Conservation (phyloP, 2,797 vertebrate species). For the Pelochelys cantorii region DNA sequence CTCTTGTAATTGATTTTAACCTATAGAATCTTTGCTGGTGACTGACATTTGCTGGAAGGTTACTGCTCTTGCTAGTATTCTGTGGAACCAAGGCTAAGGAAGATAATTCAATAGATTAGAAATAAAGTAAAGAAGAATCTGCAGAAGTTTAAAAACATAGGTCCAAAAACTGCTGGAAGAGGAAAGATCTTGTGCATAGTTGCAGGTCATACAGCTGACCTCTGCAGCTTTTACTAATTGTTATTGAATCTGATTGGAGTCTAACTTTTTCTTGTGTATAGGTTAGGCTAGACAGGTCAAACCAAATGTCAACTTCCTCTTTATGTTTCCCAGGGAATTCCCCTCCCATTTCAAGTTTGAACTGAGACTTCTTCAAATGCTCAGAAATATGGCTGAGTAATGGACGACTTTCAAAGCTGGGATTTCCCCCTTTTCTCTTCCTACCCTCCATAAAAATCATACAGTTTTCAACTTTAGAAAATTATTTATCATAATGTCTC, state of each 20-base stretch:
- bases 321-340: constrained; percentile 50
- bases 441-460: background rate
- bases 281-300: background rate
- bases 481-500: background rate
- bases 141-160: background rate
- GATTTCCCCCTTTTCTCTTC: constrained; percentile 26
- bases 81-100: background rate
- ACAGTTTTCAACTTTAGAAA: background rate
- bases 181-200: background rate
- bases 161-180: background rate
- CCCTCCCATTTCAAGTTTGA: constrained; percentile 40
- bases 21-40: background rate
- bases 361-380: background rate
- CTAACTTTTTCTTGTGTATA: background rate
- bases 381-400: background rate
- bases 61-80: background rate
- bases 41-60: background rate
- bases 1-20: constrained; percentile 20
- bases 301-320: constrained; percentile 66
- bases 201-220: background rate
- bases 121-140: background rate
- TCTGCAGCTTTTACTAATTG: background rate
- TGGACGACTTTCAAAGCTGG: constrained; percentile 9
- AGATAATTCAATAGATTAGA: background rate
- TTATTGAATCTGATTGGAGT: background rate